Evolutionary conservation across 2,888 invertebrate genomes (phyloP), one percentile per base, ranked within the genome.

Genomic region (Protophormia terraenovae): DNA sequence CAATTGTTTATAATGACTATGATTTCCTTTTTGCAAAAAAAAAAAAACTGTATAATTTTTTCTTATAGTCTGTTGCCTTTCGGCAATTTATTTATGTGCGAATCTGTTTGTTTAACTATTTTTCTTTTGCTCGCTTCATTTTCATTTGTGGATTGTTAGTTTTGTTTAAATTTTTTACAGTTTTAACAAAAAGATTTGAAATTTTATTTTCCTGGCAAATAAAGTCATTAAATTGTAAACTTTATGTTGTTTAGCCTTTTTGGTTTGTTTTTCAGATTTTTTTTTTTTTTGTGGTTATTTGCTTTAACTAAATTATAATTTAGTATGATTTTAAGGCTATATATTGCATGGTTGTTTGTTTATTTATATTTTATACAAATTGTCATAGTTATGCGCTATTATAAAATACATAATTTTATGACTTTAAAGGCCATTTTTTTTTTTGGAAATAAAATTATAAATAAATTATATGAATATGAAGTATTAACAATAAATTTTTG

Each of bases 191-290:
- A n/a, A n/a, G 22, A 10, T 10, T 50, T 45, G 14, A 29, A 53
- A 29, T 27, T 73, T 32, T 66, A n/a, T 8, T 64, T 62, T 69
- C 14, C 50, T 76, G 35, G 47, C 77, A 82, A 82, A 85, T 85
- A 85, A 82, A 85, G 85, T 71, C 78, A 82, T 85, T 85, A 85
- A 64, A 77, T 78, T 64, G 29, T 62, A 58, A 24, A 85, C 69
- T 81, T 81, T 84, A 81, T 77, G 72, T 60, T 73, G 72, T 60
- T 73, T 55, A 47, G 41, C 41, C 60, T 67, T 32, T 22, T 69
- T 62, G n/a, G n/a, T 75, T 27, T 45, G 22, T 19, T n/a, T 55
- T n/a, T 29, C n/a, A n/a, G n/a, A 45, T 67, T 29, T 38, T 6
- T 22, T 55, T 64, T 64, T 27, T 5, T 38, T 66, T 66, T 7